These are phyloP conservation scores for Syngnathus rostellatus DNA, from an alignment of 2,797 vertebrate species.

Conservation along the genomic window DNA sequence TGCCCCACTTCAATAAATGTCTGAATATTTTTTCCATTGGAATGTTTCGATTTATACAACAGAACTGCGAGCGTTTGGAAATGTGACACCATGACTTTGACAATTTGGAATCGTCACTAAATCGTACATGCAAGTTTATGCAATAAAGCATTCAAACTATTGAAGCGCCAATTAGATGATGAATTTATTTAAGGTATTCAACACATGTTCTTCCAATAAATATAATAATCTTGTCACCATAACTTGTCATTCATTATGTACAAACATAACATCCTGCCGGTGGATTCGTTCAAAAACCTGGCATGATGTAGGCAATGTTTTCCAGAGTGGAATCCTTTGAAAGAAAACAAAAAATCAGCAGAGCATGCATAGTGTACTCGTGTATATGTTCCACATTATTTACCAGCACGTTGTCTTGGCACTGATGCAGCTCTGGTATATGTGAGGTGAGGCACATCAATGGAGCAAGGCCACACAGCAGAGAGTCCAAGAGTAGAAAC, in stretches of 20 bases:
- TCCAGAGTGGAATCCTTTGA: constrained; percentile 83
- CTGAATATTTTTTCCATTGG: background rate
- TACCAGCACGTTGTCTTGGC: constrained; percentile 83
- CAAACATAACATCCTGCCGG: background rate
- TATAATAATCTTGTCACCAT: background rate
- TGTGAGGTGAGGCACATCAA: constrained; percentile 83
- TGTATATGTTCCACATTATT: constrained; percentile 41
- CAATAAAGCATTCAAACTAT: background rate
- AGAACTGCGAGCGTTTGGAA: background rate
- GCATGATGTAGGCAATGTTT: constrained; percentile 95
- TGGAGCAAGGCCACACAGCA: constrained; percentile 87
- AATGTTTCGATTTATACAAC: background rate
- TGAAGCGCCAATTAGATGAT: background rate
- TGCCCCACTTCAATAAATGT: background rate
- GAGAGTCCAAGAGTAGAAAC: constrained; percentile 91
- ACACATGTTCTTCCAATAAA: background rate
- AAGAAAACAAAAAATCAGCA: background rate
- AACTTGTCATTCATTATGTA: background rate
- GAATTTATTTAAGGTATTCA: background rate
- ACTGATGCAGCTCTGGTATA: constrained; percentile 83
- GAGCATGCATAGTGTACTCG: background rate
- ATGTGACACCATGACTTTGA: too few relatives aligned
- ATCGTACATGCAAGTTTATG: too few relatives aligned
- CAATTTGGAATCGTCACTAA: too few relatives aligned
- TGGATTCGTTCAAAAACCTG: constrained; percentile 77